These are phyloP conservation scores for Caerostris darwini DNA, from an alignment of 1,140 invertebrate genomes.

Conservation along the genomic window DNA sequence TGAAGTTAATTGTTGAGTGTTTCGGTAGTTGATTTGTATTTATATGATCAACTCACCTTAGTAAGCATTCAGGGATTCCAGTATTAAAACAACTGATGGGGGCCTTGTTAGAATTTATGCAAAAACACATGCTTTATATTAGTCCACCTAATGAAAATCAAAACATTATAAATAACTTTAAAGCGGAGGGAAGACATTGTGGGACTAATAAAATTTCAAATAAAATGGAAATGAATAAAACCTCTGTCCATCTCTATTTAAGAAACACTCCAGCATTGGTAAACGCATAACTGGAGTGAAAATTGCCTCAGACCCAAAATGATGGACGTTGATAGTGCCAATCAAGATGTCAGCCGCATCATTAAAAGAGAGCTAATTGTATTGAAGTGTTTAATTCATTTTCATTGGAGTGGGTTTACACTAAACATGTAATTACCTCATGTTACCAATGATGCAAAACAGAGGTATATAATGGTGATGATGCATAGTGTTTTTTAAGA, in stretches of 20 bases:
- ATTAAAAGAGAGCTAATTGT: not conserved
- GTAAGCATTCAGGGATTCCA: too few species aligned
- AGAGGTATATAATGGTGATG: not conserved
- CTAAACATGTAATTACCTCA: not conserved
- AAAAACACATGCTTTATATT: too few species aligned
- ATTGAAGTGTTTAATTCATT: not conserved
- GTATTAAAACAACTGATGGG: too few species aligned
- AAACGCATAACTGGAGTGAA: conserved; percentile 14
- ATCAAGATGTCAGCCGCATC: conserved; percentile 7
- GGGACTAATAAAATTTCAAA: conserved; percentile 69
- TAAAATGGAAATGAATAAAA: conserved; percentile 67
- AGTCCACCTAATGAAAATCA: too few species aligned
- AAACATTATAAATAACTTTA: too few species aligned
- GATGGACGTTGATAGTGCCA: not conserved
- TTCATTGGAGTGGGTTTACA: too few species aligned
- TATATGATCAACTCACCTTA: too few species aligned
- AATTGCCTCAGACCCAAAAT: not conserved
- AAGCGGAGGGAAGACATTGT: conserved; percentile 29
- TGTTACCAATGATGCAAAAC: not conserved
- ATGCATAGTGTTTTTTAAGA: too few species aligned
- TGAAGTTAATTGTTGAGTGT: too few species aligned
- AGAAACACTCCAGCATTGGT: conserved; percentile 34
- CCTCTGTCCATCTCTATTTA: not conserved
- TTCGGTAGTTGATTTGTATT: too few species aligned
- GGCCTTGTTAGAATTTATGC: too few species aligned